phyloP scores from a whole-genome alignment of 1,140 invertebrate species.

The Drosophila sp. region DNA sequence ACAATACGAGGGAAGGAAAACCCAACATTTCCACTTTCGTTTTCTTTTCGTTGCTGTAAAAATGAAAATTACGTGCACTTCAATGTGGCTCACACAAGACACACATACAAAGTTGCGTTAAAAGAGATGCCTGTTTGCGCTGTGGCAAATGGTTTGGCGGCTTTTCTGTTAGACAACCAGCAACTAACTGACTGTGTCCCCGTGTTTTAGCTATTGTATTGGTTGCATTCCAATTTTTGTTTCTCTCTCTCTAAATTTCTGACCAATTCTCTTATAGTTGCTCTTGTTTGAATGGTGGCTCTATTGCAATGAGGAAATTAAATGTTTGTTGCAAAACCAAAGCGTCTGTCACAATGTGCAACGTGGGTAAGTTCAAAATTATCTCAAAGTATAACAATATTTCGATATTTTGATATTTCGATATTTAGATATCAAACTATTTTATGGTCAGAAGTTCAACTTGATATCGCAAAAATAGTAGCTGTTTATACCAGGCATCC shows the following conservation, averaged over 20 bases:
- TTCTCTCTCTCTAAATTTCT: neutral
- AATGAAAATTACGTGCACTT: slow-evolving; percentile 67
- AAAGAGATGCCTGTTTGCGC: slow-evolving; percentile 16
- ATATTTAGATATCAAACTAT: neutral
- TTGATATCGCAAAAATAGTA: too few species aligned
- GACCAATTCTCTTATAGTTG: slow-evolving; percentile 1
- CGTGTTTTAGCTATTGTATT: neutral
- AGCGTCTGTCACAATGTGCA: slow-evolving; percentile 36
- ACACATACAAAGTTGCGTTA: slow-evolving; percentile 13
- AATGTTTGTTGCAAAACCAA: slow-evolving; percentile 50
- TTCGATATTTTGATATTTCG: neutral
- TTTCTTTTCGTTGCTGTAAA: slow-evolving; percentile 57
- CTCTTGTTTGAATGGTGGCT: slow-evolving; percentile 37
- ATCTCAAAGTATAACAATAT: neutral
- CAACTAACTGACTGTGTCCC: slow-evolving; percentile 1
- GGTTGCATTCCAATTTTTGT: neutral
- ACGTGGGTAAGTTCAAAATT: slow-evolving; percentile 44
- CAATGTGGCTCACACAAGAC: slow-evolving; percentile 58
- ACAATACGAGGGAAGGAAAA: slow-evolving; percentile 25
- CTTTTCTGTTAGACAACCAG: slow-evolving; percentile 39
- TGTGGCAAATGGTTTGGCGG: slow-evolving; percentile 22
- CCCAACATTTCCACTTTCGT: slow-evolving; percentile 76
- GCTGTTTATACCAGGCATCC: too few species aligned
- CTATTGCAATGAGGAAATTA: slow-evolving; percentile 48
- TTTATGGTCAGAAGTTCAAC: too few species aligned